A percentile compares a stretch with the other conserved stretches of the same genome.
Conservation (phyloP, 2,113 vertebrate species). For the Garra rufa region DNA sequence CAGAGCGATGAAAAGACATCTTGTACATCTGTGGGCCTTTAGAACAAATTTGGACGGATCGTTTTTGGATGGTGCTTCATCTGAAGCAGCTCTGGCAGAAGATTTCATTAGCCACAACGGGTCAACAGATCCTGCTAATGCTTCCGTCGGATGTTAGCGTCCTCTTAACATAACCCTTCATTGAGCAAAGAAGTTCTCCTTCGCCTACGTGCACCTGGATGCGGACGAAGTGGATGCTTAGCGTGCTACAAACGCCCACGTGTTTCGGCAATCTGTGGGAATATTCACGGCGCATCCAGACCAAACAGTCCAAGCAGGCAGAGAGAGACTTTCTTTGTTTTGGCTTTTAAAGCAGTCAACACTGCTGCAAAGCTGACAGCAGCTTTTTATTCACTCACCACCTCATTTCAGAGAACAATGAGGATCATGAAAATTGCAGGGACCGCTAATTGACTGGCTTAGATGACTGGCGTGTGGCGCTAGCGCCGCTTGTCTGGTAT, state of each 20-base stretch:
- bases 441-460: slow-evolving; percentile 63
- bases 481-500: slow-evolving; percentile 39
- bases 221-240: not conserved
- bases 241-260: slow-evolving; percentile 7
- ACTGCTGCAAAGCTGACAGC: slow-evolving; percentile 22
- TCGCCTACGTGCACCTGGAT: slow-evolving; percentile 30
- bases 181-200: slow-evolving; percentile 19
- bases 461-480: slow-evolving; percentile 50
- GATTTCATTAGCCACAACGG: not conserved
- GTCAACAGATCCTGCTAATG: slow-evolving; percentile 21
- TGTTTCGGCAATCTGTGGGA: not conserved
- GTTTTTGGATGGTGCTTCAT: slow-evolving; percentile 24
- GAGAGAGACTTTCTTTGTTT: slow-evolving; percentile 27
- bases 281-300: not conserved
- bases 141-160: not conserved
- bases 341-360: slow-evolving; percentile 28
- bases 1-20: not conserved
- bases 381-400: slow-evolving; percentile 38
- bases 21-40: slow-evolving; percentile 22
- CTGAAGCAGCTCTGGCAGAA: slow-evolving; percentile 9
- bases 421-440: slow-evolving; percentile 61
- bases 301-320: not conserved
- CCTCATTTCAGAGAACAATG: slow-evolving; percentile 53
- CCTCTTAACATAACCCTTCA: not conserved
- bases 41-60: not conserved